Percentiles rank a stretch among this genome's conserved stretches.
Evolutionary conservation across 2,797 vertebrate species (phyloP).

Genomic region (Sitta carolinensis): DNA sequence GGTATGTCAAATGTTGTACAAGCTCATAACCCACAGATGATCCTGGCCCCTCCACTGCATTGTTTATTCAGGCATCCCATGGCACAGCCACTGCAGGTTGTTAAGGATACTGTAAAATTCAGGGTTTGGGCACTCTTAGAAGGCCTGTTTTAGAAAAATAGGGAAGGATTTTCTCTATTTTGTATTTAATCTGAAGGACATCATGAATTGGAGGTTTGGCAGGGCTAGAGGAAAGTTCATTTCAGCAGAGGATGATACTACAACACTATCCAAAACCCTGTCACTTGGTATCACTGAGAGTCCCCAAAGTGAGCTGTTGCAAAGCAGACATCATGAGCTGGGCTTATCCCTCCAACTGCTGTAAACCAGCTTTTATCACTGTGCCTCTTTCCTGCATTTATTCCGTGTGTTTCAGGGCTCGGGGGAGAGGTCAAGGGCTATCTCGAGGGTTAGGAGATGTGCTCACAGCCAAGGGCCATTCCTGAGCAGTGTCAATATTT

Average conservation of each 20-base stretch:
- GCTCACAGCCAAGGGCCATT: conserved; percentile 5
- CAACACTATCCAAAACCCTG: fast-evolving
- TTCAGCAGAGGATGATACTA: neutral
- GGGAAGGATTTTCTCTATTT: neutral
- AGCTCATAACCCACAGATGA: neutral
- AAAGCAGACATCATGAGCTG: neutral
- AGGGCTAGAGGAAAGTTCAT: neutral
- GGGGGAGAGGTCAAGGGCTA: conserved; percentile 29
- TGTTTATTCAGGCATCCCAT: neutral
- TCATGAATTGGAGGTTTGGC: neutral
- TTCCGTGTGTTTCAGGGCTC: neutral
- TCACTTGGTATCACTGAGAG: neutral
- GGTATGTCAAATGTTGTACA: neutral
- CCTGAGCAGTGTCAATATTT: conserved; percentile 56
- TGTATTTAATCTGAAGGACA: neutral
- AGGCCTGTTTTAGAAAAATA: neutral
- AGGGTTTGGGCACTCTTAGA: neutral
- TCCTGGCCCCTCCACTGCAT: neutral
- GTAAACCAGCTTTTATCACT: neutral
- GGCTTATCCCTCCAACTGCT: neutral
- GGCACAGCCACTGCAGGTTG: neutral
- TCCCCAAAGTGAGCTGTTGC: neutral
- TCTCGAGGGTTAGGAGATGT: conserved; percentile 24
- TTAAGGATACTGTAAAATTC: neutral
- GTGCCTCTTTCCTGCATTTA: neutral